A percentile compares a stretch with the other conserved stretches of the same genome.
phyloP scores from a whole-genome alignment of 2,888 invertebrate species.

The Cataglyphis livida region DNA sequence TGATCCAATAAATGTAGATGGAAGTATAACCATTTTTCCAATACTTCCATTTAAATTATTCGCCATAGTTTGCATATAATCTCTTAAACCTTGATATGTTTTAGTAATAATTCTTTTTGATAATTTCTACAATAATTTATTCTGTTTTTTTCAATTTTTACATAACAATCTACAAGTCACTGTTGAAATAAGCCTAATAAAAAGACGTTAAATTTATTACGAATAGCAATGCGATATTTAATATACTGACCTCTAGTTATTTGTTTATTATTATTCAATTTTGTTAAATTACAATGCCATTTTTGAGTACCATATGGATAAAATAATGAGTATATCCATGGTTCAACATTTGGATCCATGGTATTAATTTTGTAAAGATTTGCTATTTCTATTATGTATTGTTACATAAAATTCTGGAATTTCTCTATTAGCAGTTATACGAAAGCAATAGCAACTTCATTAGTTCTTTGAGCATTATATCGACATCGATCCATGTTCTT shows the following conservation, averaged over 20 bases:
- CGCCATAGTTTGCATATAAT: background rate
- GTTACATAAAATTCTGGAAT: constrained; percentile 63
- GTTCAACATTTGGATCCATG: background rate
- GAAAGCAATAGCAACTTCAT: constrained; percentile 55
- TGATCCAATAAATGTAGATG: constrained; percentile 64
- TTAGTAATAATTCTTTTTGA: background rate
- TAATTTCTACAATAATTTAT: background rate
- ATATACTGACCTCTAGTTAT: background rate
- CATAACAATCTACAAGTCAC: background rate
- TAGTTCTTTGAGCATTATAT: background rate
- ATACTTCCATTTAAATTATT: background rate
- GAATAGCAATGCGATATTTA: background rate
- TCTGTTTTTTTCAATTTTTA: background rate
- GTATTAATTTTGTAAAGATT: background rate
- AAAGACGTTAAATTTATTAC: background rate
- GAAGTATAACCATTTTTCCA: constrained; percentile 49
- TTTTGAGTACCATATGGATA: background rate
- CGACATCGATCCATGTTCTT: background rate
- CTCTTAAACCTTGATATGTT: background rate
- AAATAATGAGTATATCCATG: background rate
- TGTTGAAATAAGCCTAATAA: background rate
- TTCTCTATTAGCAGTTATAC: constrained; percentile 55
- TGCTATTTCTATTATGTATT: constrained; percentile 11
- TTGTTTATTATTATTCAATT: background rate
- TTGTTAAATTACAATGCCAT: background rate